A percentile compares a stretch with the other conserved stretches of the same genome.
These are phyloP conservation scores for Drosophila santomea DNA, from an alignment of 1,140 invertebrate species.

Conservation along the genomic window DNA sequence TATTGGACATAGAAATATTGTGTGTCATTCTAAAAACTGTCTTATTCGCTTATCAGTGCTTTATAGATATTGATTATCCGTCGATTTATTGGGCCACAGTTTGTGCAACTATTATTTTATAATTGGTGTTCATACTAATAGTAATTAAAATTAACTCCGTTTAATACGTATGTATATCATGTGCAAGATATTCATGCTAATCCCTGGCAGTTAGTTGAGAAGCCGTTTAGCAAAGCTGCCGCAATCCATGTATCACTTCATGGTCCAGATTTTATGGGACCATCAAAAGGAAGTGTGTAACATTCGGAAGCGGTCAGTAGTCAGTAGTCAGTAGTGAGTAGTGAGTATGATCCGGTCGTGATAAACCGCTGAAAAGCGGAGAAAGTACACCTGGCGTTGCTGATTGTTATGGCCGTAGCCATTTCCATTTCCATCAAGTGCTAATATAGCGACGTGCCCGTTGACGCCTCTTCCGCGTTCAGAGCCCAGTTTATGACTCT, in stretches of 20 bases:
- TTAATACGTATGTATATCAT: no score
- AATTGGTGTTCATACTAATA: no score
- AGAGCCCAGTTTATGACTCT: slow-evolving; percentile 74
- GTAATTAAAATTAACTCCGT: no score
- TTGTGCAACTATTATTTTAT: no score
- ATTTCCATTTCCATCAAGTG: slow-evolving; percentile 38
- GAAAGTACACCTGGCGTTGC: slow-evolving; percentile 38
- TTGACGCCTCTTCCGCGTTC: slow-evolving; percentile 79
- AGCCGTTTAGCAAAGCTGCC: not conserved
- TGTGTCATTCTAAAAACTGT: not conserved
- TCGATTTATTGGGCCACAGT: no score
- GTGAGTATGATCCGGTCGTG: slow-evolving; percentile 3
- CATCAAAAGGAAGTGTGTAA: not conserved
- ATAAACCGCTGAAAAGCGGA: slow-evolving; percentile 25
- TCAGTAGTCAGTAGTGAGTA: not conserved
- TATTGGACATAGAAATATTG: no score
- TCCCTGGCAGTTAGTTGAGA: not conserved
- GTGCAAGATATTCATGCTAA: not conserved
- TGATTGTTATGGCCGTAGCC: slow-evolving; percentile 48
- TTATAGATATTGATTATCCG: no score
- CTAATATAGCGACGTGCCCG: slow-evolving; percentile 54
- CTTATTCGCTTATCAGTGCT: no score
- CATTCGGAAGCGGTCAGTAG: slow-evolving; percentile 23
- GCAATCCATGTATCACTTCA: not conserved
- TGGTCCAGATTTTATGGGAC: slow-evolving; percentile 8